These are phyloP conservation scores for Cydia amplana DNA, from an alignment of 1,140 invertebrate genomes.

Conservation along the genomic window DNA sequence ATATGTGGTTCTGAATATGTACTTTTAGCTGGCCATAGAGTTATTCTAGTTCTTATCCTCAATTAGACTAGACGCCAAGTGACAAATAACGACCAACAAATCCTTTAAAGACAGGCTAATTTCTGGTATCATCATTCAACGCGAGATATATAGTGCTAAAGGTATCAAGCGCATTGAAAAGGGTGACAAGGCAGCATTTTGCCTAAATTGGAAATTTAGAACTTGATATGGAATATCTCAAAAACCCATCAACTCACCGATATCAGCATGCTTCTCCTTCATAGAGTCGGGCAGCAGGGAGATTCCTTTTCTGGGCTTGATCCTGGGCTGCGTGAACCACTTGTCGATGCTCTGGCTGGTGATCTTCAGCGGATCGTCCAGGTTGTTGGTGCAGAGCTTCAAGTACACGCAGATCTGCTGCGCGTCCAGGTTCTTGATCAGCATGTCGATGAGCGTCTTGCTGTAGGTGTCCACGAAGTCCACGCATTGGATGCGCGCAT, in stretches of 20 bases:
- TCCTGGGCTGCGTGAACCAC: conserved; percentile 63
- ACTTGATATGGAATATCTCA: too few relatives aligned
- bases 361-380: conserved; percentile 55
- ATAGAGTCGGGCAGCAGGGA: conserved; percentile 57
- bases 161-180: too few relatives aligned
- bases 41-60: too few relatives aligned
- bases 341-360: conserved; percentile 52
- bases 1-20: too few relatives aligned
- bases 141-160: too few relatives aligned
- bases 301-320: conserved; percentile 54
- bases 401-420: conserved; percentile 89
- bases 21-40: too few relatives aligned
- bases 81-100: too few relatives aligned
- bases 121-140: too few relatives aligned
- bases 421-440: conserved; percentile 87
- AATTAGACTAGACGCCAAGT: too few relatives aligned
- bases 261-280: conserved; percentile 75
- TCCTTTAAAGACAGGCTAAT: too few relatives aligned
- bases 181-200: too few relatives aligned
- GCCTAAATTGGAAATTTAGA: too few relatives aligned
- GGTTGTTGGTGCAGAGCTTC: conserved; percentile 82
- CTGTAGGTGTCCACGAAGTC: conserved; percentile 89
- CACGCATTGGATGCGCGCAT: conserved; percentile 84
- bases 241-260: conserved; percentile 69
- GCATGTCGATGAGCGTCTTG: conserved; percentile 87